Conservation (phyloP, 2,797 vertebrate genomes). For the Acridotheres tristis region DNA sequence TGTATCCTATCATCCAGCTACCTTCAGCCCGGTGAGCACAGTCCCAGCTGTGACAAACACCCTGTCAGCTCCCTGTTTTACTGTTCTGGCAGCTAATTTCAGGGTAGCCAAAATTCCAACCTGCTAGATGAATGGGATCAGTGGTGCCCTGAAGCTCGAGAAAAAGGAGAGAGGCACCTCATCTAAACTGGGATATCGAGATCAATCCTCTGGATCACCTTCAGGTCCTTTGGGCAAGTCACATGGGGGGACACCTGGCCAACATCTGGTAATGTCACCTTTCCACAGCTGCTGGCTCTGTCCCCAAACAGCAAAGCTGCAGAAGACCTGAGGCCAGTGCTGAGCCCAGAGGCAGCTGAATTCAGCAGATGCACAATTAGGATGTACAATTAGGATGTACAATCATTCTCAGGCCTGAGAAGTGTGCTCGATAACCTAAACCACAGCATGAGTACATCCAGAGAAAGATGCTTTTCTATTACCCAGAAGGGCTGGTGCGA, state of each 20-base stretch:
- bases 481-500: not conserved
- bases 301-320: not conserved
- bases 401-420: not conserved
- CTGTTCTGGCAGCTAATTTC: not conserved
- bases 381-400: not conserved
- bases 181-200: not conserved
- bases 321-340: not conserved
- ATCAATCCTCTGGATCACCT: not conserved
- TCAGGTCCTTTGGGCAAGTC: not conserved
- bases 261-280: not conserved
- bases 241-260: not conserved
- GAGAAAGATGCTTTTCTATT: not conserved
- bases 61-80: not conserved
- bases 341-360: not conserved
- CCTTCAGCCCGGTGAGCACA: conserved; percentile 11
- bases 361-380: not conserved
- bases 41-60: conserved; percentile 39
- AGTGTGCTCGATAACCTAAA: not conserved
- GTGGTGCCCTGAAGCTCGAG: not conserved
- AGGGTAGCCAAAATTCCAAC: not conserved
- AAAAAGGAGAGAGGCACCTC: not conserved
- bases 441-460: not conserved
- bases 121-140: not conserved
- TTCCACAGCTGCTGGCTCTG: not conserved
- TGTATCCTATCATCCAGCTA: conserved; percentile 52